Conservation (phyloP, 2,888 invertebrate genomes). For the Agonopterix alstromeriana region DNA sequence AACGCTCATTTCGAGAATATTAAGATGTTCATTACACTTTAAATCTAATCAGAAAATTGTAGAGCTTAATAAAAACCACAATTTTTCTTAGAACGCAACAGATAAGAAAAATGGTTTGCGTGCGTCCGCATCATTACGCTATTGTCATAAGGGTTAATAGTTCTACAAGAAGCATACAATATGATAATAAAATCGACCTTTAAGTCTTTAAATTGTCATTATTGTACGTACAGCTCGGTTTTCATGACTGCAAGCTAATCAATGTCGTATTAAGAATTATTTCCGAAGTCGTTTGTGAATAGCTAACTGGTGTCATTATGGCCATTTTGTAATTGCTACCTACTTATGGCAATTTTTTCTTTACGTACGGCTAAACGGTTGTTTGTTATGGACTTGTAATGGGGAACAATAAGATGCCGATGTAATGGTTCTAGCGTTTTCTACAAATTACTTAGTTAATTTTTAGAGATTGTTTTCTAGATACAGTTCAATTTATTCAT, state of each 20-base stretch:
- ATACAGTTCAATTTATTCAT: no score
- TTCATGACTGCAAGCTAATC: constrained; percentile 62
- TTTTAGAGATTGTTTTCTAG: no score
- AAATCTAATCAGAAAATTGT: constrained; percentile 4
- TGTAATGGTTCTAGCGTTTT: background rate
- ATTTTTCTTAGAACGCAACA: constrained; percentile 6
- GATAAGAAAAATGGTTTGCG: constrained; percentile 60
- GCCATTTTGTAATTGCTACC: constrained; percentile 65
- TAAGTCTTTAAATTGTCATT: constrained; percentile 76
- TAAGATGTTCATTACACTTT: background rate
- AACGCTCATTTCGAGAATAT: no score
- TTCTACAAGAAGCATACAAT: constrained; percentile 71
- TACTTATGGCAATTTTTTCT: constrained; percentile 56
- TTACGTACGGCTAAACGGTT: constrained; percentile 13
- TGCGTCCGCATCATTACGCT: constrained; percentile 59
- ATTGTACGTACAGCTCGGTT: constrained; percentile 35
- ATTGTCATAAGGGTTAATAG: constrained; percentile 76
- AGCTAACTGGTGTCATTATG: constrained; percentile 55
- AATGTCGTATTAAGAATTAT: constrained; percentile 74
- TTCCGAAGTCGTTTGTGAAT: constrained; percentile 69
- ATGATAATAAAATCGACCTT: constrained; percentile 74
- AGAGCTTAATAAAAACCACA: constrained; percentile 3
- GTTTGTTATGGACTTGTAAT: constrained; percentile 10
- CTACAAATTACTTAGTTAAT: no score
- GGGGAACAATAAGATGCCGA: background rate